A percentile compares a stretch with the other conserved stretches of the same genome.
phyloP scores from a whole-genome alignment of 2,797 vertebrate genomes.

The Micrastur ruficollis region DNA sequence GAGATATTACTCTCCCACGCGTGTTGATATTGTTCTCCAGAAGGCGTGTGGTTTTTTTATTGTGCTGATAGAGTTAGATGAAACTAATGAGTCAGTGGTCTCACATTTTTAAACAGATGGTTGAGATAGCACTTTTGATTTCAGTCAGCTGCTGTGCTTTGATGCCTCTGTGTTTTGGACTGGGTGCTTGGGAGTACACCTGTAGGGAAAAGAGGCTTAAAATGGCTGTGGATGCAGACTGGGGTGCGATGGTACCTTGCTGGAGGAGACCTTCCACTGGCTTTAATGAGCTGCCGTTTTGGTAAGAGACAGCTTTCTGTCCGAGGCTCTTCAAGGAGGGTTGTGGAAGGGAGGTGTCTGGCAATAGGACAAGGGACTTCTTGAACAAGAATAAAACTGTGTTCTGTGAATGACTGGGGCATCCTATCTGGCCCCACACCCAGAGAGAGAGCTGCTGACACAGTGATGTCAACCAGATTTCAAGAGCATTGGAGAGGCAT shows the following conservation, averaged over 20 bases:
- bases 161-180: conserved; percentile 9
- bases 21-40: conserved; percentile 65
- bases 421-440: not conserved
- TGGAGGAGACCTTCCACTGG: not conserved
- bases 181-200: not conserved
- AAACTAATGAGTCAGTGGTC: conserved; percentile 65
- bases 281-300: not conserved
- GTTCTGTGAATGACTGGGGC: not conserved
- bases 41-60: conserved; percentile 24
- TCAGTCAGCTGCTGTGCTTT: conserved; percentile 41
- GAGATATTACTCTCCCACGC: conserved; percentile 32
- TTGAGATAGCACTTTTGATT: conserved; percentile 42
- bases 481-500: not conserved
- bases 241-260: not conserved
- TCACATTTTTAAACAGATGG: conserved; percentile 65
- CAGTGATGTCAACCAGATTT: not conserved
- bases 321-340: not conserved
- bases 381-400: not conserved
- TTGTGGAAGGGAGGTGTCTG: not conserved
- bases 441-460: not conserved
- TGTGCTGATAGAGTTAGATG: conserved; percentile 51
- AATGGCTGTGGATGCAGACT: not conserved
- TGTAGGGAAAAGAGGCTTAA: not conserved
- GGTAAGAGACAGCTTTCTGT: not conserved
- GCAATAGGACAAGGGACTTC: not conserved